Evolutionary conservation across 2,797 vertebrate genomes (phyloP), one percentile per base, ranked within the genome.

Genomic region (Trachops cirrhosus): DNA sequence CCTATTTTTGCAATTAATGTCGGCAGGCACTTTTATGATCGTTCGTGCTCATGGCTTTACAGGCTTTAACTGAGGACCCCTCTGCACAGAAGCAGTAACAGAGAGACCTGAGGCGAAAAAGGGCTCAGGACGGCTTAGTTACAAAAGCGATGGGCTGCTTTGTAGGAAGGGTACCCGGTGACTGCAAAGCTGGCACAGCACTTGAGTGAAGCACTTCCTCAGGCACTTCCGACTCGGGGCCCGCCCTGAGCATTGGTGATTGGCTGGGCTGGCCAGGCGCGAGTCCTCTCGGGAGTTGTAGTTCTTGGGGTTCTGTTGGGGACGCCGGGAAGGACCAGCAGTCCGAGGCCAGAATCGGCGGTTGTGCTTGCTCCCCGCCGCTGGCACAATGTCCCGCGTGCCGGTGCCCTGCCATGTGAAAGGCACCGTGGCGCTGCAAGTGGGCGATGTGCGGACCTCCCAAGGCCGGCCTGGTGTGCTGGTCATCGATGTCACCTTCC

Each of bases 401-500:
- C 93, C 89, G 41, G 97, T 97, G 29, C 97, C 97, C 83, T 99
- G 98, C 95, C 98, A 98, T 3, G 86, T 99, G 94, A 99, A 99
- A 97, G 97, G 99, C 71, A 98, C 99, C 0, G 98, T 99, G 37
- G 98, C 98, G 22, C 98, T 99, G 26, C 99, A 99, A 97, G 98
- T 99, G 14, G 99, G 99, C 39, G 99, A 99, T 50, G 78, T 97
- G 77, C 98, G 98, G 64, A 96, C 97, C 0, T 98, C 99, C 50
- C 54, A 98, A 0, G 97, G 98, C 29, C 98, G 98, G 67, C 99
- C 99, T 0, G 99, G 99, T 0, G 99, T 99, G 34, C 98, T 98
- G 21, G 99, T 99, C n/a, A 98, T 99, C 0, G 99, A 99, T 52
- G 98, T 99, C 96, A 98, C 97, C 18, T 98, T 99, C 2, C 99